phyloP scores from a whole-genome alignment of 2,888 invertebrate genomes.

The Diarsia mendica region DNA sequence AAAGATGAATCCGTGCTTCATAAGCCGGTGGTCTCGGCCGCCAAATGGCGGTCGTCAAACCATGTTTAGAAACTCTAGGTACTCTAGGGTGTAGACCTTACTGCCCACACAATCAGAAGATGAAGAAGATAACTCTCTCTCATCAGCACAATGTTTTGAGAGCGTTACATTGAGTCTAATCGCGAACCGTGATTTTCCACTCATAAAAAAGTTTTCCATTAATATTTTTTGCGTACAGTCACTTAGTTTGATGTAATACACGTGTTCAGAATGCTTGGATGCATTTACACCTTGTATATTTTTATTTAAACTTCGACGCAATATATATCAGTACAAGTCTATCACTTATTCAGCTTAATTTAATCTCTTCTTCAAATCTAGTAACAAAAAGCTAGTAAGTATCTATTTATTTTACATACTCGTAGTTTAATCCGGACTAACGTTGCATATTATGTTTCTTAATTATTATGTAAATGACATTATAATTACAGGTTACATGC shows the following conservation, averaged over 20 bases:
- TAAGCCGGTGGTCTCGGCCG: too few species aligned
- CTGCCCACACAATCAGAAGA: too few species aligned
- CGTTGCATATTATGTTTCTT: not conserved
- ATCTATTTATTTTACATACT: not conserved
- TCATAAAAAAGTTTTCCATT: not conserved
- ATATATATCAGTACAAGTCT: not conserved
- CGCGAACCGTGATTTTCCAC: not conserved
- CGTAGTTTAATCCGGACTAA: not conserved
- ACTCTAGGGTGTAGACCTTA: too few species aligned
- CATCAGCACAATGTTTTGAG: not conserved
- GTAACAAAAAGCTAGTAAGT: slow-evolving; percentile 3
- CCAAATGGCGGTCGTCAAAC: too few species aligned
- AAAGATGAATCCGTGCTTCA: too few species aligned
- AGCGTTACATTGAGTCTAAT: not conserved
- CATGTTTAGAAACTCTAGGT: too few species aligned
- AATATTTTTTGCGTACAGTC: not conserved
- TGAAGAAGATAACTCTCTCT: too few species aligned
- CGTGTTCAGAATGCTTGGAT: not conserved
- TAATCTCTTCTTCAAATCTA: not conserved
- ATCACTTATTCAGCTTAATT: not conserved
- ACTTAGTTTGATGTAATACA: too few species aligned
- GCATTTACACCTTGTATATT: not conserved
- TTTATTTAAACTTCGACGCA: not conserved
- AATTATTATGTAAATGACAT: slow-evolving; percentile 7
- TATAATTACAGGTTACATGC: slow-evolving; percentile 47